These are phyloP conservation scores for Ranitomeya variabilis DNA, from an alignment of 2,113 vertebrate genomes.

Conservation along the genomic window DNA sequence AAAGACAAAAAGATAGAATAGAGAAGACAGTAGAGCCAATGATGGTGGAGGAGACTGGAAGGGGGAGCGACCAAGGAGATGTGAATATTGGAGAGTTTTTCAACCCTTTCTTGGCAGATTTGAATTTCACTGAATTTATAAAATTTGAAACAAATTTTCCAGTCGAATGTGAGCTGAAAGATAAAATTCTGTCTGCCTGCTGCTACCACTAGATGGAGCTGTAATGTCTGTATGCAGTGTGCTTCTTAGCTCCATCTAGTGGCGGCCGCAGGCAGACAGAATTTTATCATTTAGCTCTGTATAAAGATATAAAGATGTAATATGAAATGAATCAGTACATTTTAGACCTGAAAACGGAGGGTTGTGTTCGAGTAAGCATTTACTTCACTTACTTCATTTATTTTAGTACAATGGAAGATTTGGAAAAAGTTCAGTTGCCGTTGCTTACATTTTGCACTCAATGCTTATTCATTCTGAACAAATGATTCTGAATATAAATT, in stretches of 20 bases:
- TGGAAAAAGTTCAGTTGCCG: not conserved
- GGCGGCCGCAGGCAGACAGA: not conserved
- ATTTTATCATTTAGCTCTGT: not conserved
- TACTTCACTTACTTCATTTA: not conserved
- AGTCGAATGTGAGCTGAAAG: too few relatives aligned
- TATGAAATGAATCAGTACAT: not conserved
- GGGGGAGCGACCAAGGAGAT: too few relatives aligned
- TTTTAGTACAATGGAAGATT: not conserved
- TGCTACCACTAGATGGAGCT: too few relatives aligned
- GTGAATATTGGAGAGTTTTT: too few relatives aligned
- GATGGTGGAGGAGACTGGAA: too few relatives aligned
- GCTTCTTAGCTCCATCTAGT: not conserved
- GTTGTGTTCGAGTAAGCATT: not conserved
- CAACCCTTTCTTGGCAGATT: too few relatives aligned
- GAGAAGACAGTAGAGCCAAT: too few relatives aligned
- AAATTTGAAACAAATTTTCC: too few relatives aligned
- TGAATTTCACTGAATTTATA: too few relatives aligned
- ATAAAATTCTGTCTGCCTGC: too few relatives aligned
- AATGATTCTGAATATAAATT: conserved; percentile 49
- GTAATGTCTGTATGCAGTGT: not conserved
- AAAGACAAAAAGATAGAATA: too few relatives aligned
- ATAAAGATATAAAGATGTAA: too few relatives aligned
- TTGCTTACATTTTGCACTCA: not conserved
- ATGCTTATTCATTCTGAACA: conserved; percentile 35
- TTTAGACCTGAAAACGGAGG: not conserved